A percentile compares a stretch with the other conserved stretches of the same genome.
phyloP scores from a whole-genome alignment of 2,113 vertebrate species.

The Tapirus terrestris region DNA sequence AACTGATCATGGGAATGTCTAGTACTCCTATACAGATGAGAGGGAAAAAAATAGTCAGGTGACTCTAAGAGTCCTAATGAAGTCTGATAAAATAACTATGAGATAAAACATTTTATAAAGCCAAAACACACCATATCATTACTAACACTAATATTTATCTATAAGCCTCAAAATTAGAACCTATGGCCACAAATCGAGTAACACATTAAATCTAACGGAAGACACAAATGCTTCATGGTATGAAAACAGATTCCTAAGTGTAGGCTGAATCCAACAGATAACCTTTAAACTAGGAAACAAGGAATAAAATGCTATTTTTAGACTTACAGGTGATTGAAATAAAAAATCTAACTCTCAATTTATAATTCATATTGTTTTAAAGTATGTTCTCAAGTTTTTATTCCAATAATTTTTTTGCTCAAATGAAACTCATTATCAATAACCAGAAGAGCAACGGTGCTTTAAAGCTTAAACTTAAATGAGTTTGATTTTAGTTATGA shows the following conservation, averaged over 20 bases:
- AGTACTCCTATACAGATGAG: constrained; percentile 87
- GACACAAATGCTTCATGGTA: neutral
- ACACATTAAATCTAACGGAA: neutral
- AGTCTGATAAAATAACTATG: neutral
- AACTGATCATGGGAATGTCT: constrained; percentile 99
- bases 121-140: neutral
- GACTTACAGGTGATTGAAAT: neutral
- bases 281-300: neutral
- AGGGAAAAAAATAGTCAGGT: neutral
- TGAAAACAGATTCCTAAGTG: neutral
- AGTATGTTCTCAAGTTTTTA: constrained; percentile 41
- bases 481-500: neutral
- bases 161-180: neutral
- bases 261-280: neutral
- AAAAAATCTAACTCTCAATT: neutral
- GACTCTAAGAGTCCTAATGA: neutral
- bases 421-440: neutral
- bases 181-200: neutral
- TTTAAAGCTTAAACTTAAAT: neutral
- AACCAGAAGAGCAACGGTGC: neutral
- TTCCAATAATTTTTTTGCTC: neutral
- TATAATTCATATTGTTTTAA: neutral
- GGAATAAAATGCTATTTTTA: neutral
- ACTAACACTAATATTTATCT: constrained; percentile 5
- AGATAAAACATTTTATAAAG: neutral